Base-by-base conservation (phyloP, 1,140 invertebrate species). In the Drosophila suzukii region DNA sequence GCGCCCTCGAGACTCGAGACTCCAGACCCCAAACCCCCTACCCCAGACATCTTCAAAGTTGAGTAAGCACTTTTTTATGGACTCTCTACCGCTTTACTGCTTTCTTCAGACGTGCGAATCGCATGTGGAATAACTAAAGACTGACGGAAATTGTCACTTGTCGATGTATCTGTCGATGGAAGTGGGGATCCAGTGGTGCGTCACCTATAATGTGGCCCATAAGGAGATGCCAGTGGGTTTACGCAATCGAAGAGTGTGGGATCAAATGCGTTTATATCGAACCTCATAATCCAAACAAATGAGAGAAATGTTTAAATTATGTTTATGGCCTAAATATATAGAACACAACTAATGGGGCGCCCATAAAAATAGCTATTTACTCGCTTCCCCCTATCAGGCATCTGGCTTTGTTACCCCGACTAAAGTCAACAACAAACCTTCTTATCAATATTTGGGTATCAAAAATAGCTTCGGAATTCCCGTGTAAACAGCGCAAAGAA, bases 81-180 rank as follows among this genome's bases (percentile, higher is more conserved):
- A 34, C 49, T 61, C 50, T 39, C 55, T 38, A 58, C 51, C n/a
- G 54, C 27, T 36, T 54, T 41, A 46, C 51, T 73, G 60, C 51
- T 73, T 75, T 75, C 51, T 51, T 75, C 43, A 30, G 43, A 60
- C 51, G 66, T 58, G 75, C 77, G 75, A 60, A 58, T 54, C 38
- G 75, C 75, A 78, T 63, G 15, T 34, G 15, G 36, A 77, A 68
- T 53, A 44, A 24, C 39, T 36, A 60, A 47, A 39, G 36, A 36
- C 43, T 71, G 74, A 77, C 74, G 74, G 74, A 77, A 77, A 77
- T 77, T 77, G 73, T 77, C 73, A 68, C 77, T 65, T 44, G 51
- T 7, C 51, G n/a, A 50, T 32, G 49, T 49, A 27, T 20, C 8
- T n/a, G 11, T 27, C 24, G 17, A 1, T 43, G 44, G 7, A 27